Base-by-base conservation (phyloP, 2,113 vertebrate genomes). In the Psammodynastes pulverulentus region DNA sequence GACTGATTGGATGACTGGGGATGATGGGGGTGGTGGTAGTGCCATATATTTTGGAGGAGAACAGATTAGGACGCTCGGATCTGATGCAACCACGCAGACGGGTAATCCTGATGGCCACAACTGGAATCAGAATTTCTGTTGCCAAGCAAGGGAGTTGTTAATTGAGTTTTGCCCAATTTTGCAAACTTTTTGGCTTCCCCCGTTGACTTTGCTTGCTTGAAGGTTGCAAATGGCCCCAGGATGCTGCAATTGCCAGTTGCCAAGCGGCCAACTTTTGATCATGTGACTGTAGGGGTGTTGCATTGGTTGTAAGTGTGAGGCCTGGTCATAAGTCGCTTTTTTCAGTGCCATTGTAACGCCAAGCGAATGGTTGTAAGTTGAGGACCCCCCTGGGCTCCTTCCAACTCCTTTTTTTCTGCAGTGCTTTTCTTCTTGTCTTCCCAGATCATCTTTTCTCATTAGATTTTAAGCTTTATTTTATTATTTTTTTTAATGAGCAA, bases 401-500 rank as follows among this genome's bases (percentile, higher is more conserved):
- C 86, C 34, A 15, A 34, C 62, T 67, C 24, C 9, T 52, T 3
- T 34, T 84, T 48, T 53, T n/a, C 34, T 23, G 21, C 24, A 88
- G 46, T 2, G 1, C 4, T 23, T 29, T 79, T 79, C 21, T 15
- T 85, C 84, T 88, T 13, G 62, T 46, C 26, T 54, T 88, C 84
- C 51, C 29, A 34, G 39, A 24, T 92, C 45, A 89, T 92, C 46
- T 56, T 92, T 92, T 58, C 51, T 88, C 87, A 48, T 92, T 92
- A 84, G 23, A 43, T 43, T 39, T 87, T 86, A 49, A 15, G 19
- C 34, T 62, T 87, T 87, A 24, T n/a, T 46, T 79, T 88, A 26
- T 43, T 54, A 39, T 43, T 54, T 54, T 39, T 34, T 49, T 12
- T 2, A 21, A 34, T 2, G 52, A 54, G 34, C n/a, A 45, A 79